Evolutionary conservation across 2,797 vertebrate genomes (phyloP), one percentile per base, ranked within the genome.

Genomic region (Cephalopachus bancanus): DNA sequence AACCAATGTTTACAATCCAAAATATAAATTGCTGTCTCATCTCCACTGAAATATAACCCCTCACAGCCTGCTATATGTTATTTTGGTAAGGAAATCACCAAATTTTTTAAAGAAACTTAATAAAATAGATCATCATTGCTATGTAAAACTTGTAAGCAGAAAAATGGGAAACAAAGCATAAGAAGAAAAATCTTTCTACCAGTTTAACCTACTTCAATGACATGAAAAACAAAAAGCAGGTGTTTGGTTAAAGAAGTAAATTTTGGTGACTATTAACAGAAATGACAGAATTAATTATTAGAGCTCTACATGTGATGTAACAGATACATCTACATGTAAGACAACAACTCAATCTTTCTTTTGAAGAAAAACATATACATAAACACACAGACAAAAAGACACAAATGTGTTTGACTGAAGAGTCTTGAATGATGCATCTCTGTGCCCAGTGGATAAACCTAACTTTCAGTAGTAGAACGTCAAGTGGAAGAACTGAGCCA

Each of bases 361-460:
- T 84, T 90, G 92, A 95, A 94, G 64, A 91, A 93, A 93, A 96
- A 97, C 94, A 96, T 85, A 85, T 87, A 98, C 93, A 97, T 86
- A 93, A 94, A 97, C 97, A 98, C 96, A 98, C 83, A 97, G 96
- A 98, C 97, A 97, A 88, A 89, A 24, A 95, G 91, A 97, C 97
- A 98, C 90, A 92, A 87, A 92, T 88, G 75, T 93, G 62, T 96
- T 97, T 94, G 93, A 95, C 91, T 97, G 97, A 97, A 96, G 97
- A 96, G 90, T 98, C 97, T 98, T 98, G 97, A 97, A 96, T 87
- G 97, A 44, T 96, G 96, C 96, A 96, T 96, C 95, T 96, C 96
- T 90, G 93, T 96, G 95, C 96, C 93, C 96, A 96, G 96, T 57
- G 91, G 87, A 94, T 75, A 97, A 96, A 80, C 95, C 98, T 98